Evolutionary conservation across 2,888 invertebrate genomes (phyloP), one percentile per base, ranked within the genome.

Genomic region (Drosophila pseudotakahashii): DNA sequence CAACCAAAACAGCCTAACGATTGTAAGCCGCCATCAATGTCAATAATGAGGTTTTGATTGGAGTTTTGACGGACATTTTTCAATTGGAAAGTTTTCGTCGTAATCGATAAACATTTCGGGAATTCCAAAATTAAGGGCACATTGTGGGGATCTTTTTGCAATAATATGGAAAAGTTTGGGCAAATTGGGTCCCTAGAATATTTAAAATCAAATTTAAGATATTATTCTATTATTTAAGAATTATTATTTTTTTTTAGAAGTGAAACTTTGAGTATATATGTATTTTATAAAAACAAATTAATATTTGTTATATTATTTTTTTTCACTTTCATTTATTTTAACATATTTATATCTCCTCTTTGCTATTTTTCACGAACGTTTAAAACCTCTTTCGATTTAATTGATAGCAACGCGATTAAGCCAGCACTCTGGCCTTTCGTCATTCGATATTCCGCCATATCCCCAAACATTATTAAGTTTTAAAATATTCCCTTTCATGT

Each of bases 401-500:
- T 63, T 64, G 42, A 42, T 63, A 23, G 51, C 64, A 51, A 52
- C 50, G 32, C 64, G 51, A 63, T 64, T 64, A 69, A 44, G 50
- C 36, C 66, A 13, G 47, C 41, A 34, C 44, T 50, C 7, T 9
- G 11, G 34, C 19, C 45, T 52, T 48, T 50, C 16, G 68, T 48
- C 58, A 45, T 72, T 57, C 45, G 9, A 36, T 73, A 48, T 68
- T 51, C 50, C 58, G 48, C 34, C 52, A 11, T 63, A 53, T 53
- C 53, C 36, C 72, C 72, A 75, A 78, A 76, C 62, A 64, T 61
- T 69, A 76, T 79, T 71, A 74, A 71, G 73, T 52, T 69, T 81
- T 81, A 59, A 81, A 80, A 80, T 80, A 79, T 79, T 79, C 83
- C 68, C 83, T 83, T 79, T 79, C 63, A 66, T 66, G 66, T 44